Base-by-base conservation (phyloP, 2,888 invertebrate genomes). In the Himalopsyche japonica region DNA sequence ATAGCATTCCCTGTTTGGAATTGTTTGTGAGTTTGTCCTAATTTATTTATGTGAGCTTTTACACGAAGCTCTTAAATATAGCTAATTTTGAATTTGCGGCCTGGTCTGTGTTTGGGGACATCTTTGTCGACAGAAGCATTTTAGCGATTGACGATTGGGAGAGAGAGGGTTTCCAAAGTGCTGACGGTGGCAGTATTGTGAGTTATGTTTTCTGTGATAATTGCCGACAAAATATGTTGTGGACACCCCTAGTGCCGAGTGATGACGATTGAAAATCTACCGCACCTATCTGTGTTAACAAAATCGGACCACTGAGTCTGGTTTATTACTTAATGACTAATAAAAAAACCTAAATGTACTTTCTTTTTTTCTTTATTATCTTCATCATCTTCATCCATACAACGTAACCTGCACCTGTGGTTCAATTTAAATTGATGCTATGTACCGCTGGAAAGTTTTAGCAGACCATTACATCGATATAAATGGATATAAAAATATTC, bases 201-300 rank as follows among this genome's bases (percentile, higher is more conserved):
- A 47, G 47, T 80, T 47, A 80, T 80, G 80, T 80, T 80, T 57
- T 80, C 80, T 80, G 80, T 80, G 80, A 80, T 80, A 80, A 80
- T 32, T 80, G 48, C 80, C 30, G 47, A 57, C 47, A 80, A 70
- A 70, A 12, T 70, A 70, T 70, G 70, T 70, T 27, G 10, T 30
- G 70, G 70, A 27, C 70, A 27, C 70, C 70, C 27, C 64, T 70
- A 15, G 27, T 70, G 70, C 70, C 27, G 70, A 70, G 70, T 70
- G 70, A 70, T 70, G 2, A 70, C 70, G 27, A 43, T 43, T 43
- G 15, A 70, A 70, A n/a, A 70, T 70, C 70, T 70, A 70, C 70
- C 70, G 70, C 70, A 70, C 70, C 70, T 70, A 70, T 70, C 70
- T 70, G 70, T 70, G 70, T 70, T 70, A 27, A 27, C 70, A 1